Evolutionary conservation across 2,888 invertebrate species (phyloP).

Genomic region (Andrena flavipes): DNA sequence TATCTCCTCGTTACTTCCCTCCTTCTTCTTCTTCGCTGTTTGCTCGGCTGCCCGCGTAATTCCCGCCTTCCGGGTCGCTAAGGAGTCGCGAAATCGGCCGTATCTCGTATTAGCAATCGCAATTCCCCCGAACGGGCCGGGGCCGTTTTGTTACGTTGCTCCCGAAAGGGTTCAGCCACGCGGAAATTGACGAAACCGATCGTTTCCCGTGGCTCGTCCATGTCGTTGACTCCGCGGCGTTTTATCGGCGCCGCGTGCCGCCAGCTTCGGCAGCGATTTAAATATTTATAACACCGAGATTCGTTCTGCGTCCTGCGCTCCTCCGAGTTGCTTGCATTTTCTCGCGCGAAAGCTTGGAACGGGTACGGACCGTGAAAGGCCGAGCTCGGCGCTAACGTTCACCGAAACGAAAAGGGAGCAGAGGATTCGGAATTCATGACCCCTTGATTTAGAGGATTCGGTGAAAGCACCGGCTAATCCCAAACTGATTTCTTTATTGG

Average conservation of each 20-base stretch:
- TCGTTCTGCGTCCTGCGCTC: neutral
- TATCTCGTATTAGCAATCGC: neutral
- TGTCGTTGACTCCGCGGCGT: slow-evolving; percentile 38
- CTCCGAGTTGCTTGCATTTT: slow-evolving; percentile 7
- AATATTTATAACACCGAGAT: slow-evolving; percentile 49
- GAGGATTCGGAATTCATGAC: neutral
- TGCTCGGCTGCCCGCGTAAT: slow-evolving; percentile 27
- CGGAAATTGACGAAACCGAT: slow-evolving; percentile 16
- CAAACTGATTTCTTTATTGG: neutral
- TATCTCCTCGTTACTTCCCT: neutral
- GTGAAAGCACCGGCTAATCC: slow-evolving; percentile 28
- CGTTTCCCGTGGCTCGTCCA: slow-evolving; percentile 3
- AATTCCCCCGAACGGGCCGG: neutral
- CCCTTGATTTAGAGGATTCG: neutral
- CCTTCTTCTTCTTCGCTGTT: neutral
- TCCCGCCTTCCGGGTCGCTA: slow-evolving; percentile 8
- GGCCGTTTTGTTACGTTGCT: neutral
- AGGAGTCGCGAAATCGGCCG: neutral
- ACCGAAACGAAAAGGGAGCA: neutral
- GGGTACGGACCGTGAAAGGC: neutral
- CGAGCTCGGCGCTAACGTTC: neutral
- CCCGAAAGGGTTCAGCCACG: neutral
- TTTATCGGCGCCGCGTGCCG: slow-evolving; percentile 11
- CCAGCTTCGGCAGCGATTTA: slow-evolving; percentile 19
- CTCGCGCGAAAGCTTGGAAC: slow-evolving; percentile 4